Conservation (phyloP, 1,140 invertebrate genomes). For the Polypedilum vanderplanki region DNA sequence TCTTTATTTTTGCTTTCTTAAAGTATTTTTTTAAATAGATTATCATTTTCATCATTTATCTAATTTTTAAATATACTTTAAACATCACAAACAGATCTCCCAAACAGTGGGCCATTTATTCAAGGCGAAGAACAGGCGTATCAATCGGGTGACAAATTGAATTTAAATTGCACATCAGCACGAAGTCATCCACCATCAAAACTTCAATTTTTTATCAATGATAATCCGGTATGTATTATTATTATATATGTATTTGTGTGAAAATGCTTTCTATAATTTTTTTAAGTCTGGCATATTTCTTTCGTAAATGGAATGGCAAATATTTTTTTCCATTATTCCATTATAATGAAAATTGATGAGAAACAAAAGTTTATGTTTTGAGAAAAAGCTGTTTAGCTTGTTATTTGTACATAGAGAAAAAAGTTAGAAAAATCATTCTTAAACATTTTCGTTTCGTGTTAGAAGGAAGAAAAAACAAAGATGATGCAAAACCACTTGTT, state of each 20-base stretch:
- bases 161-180: conserved; percentile 75
- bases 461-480: neutral
- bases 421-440: neutral
- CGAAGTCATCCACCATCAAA: conserved; percentile 68
- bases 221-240: conserved; percentile 56
- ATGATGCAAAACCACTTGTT: neutral
- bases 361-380: neutral
- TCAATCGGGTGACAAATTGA: conserved; percentile 69
- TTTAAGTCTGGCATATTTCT: neutral
- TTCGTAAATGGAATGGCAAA: neutral
- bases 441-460: neutral
- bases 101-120: conserved; percentile 69
- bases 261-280: neutral
- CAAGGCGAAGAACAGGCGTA: conserved; percentile 69
- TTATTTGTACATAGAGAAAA: too few relatives aligned
- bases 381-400: too few relatives aligned
- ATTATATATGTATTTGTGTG: too few relatives aligned
- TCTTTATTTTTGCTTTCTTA: neutral
- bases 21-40: too few relatives aligned
- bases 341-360: conserved; percentile 28
- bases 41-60: conserved; percentile 25
- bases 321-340: conserved; percentile 24
- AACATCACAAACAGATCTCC: conserved; percentile 54
- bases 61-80: too few relatives aligned
- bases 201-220: conserved; percentile 76